These are phyloP conservation scores for Chloebia gouldiae DNA, from an alignment of 2,113 vertebrate genomes.

Conservation along the genomic window DNA sequence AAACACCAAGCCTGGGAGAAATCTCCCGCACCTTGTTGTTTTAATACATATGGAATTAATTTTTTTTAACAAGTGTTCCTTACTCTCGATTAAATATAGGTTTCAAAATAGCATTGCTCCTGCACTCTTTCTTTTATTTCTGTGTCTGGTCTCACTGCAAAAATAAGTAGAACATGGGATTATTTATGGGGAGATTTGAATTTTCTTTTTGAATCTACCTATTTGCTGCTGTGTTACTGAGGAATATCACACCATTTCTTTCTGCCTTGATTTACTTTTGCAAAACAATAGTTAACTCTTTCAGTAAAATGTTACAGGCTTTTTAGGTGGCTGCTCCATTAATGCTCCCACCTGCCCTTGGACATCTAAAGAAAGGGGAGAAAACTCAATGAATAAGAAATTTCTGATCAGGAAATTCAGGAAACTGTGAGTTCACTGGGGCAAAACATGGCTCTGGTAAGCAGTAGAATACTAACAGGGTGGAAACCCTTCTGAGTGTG, in stretches of 20 bases:
- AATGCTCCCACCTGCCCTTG: neutral
- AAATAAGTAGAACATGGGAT: neutral
- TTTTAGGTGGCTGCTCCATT: neutral
- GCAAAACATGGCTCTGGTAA: neutral
- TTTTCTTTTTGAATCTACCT: neutral
- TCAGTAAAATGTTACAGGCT: neutral
- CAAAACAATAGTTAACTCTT: neutral
- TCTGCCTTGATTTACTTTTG: neutral
- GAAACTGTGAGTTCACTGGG: neutral
- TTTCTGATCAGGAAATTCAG: neutral
- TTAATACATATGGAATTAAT: neutral
- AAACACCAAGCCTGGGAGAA: neutral
- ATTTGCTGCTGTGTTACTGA: neutral
- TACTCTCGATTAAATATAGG: neutral
- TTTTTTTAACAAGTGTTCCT: neutral
- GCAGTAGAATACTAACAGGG: no score
- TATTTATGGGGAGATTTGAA: neutral
- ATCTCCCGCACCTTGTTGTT: neutral
- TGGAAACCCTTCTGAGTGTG: neutral
- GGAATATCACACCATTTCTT: neutral
- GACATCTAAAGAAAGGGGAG: neutral
- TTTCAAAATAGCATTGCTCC: neutral
- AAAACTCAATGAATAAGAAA: neutral
- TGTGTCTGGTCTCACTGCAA: neutral
- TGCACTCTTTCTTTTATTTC: neutral